phyloP scores from a whole-genome alignment of 2,888 invertebrate genomes.

The Tridacna gigas region DNA sequence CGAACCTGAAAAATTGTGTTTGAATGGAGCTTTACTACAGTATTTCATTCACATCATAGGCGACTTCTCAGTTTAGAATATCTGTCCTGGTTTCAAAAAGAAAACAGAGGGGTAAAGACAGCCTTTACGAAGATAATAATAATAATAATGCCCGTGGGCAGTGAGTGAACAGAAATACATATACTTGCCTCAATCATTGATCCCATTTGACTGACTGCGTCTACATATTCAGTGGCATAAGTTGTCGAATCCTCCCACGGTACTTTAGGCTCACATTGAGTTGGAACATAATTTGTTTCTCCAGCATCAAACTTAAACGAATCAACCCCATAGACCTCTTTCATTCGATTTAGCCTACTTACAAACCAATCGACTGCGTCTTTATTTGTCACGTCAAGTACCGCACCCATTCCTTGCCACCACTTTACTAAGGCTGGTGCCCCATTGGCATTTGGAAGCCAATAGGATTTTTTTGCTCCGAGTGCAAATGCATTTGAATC shows the following conservation, averaged over 20 bases:
- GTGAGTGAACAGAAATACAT: slow-evolving; percentile 79
- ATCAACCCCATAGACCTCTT: slow-evolving; percentile 90
- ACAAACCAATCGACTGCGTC: slow-evolving; percentile 91
- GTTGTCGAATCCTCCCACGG: slow-evolving; percentile 67
- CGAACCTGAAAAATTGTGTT: slow-evolving; percentile 87
- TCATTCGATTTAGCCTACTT: slow-evolving; percentile 89
- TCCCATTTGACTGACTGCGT: slow-evolving; percentile 64
- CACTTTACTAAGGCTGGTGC: slow-evolving; percentile 87
- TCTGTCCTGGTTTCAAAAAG: no score
- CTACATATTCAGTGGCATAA: slow-evolving; percentile 74
- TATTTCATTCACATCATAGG: no score
- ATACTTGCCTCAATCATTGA: slow-evolving; percentile 87
- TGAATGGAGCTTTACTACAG: no score
- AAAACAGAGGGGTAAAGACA: no score
- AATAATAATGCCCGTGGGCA: no score
- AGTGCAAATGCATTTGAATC: slow-evolving; percentile 94
- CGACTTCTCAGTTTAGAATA: no score
- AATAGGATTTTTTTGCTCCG: slow-evolving; percentile 88
- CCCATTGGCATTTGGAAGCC: slow-evolving; percentile 80
- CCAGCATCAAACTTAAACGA: slow-evolving; percentile 95
- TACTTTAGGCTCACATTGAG: slow-evolving; percentile 45
- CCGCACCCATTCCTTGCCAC: slow-evolving; percentile 90
- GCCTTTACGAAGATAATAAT: no score
- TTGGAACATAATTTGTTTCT: slow-evolving; percentile 76
- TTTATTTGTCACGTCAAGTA: slow-evolving; percentile 95